Percentiles rank a stretch among this genome's conserved stretches.
These are phyloP conservation scores for Bombus consobrinus DNA, from an alignment of 1,140 invertebrate genomes.

Conservation along the genomic window DNA sequence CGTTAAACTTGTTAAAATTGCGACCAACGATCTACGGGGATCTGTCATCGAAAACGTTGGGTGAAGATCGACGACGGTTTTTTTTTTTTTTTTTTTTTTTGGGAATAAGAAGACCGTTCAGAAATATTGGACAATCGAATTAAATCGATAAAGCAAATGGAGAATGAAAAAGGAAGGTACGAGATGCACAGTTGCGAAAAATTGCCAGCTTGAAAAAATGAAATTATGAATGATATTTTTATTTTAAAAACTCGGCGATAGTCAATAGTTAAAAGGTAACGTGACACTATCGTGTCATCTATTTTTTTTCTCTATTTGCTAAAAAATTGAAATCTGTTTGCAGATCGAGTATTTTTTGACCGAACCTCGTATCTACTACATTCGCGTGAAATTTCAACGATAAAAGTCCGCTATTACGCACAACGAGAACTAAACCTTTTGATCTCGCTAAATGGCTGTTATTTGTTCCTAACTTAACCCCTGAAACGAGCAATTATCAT, in stretches of 20 bases:
- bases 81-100: too few relatives aligned
- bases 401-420: not conserved
- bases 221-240: not conserved
- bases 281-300: not conserved
- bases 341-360: not conserved
- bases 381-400: not conserved
- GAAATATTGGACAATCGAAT: not conserved
- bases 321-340: conserved; percentile 1
- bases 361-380: too few relatives aligned
- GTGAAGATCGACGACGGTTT: too few relatives aligned
- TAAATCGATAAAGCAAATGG: not conserved
- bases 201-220: not conserved
- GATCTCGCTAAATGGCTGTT: not conserved
- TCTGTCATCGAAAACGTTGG: too few relatives aligned
- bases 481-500: conserved; percentile 41
- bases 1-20: not conserved
- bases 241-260: not conserved
- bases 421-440: not conserved
- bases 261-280: not conserved
- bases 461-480: not conserved
- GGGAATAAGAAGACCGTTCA: not conserved
- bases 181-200: not conserved
- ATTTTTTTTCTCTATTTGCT: not conserved
- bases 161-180: too few relatives aligned
- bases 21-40: too few relatives aligned